phyloP scores from a whole-genome alignment of 2,113 vertebrate genomes.

The Pollimyrus isidori region DNA sequence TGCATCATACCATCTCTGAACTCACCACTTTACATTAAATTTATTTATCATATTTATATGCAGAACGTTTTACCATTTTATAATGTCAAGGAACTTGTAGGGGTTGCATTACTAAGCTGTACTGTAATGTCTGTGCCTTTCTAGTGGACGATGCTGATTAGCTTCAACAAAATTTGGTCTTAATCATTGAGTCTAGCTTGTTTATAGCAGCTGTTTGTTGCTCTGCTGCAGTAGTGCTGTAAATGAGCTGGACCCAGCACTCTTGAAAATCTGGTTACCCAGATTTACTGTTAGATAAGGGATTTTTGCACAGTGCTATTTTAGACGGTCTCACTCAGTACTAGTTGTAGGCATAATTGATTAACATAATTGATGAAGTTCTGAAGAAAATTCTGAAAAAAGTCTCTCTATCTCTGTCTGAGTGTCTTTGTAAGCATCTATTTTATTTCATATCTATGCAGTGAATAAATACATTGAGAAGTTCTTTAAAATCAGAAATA shows the following conservation, averaged over 20 bases:
- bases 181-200: slow-evolving; percentile 1
- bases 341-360: neutral
- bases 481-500: slow-evolving; percentile 34
- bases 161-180: neutral
- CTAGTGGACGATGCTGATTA: neutral
- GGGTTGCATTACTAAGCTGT: neutral
- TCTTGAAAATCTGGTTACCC: neutral
- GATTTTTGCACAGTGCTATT: slow-evolving; percentile 7
- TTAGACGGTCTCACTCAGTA: neutral
- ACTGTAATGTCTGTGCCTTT: slow-evolving; percentile 13
- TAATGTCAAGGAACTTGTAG: neutral
- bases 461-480: slow-evolving; percentile 38
- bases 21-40: neutral
- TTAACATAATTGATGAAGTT: neutral
- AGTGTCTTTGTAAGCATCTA: slow-evolving; percentile 2
- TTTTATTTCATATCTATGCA: slow-evolving; percentile 47
- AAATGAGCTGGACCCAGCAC: neutral
- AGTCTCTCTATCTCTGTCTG: neutral
- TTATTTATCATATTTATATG: neutral
- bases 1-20: neutral
- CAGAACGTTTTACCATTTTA: neutral
- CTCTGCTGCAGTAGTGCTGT: neutral
- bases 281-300: slow-evolving; percentile 4
- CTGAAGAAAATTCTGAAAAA: neutral
- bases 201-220: neutral